Base-by-base conservation (phyloP, 1,140 invertebrate genomes). In the Eurosta solidaginis region DNA sequence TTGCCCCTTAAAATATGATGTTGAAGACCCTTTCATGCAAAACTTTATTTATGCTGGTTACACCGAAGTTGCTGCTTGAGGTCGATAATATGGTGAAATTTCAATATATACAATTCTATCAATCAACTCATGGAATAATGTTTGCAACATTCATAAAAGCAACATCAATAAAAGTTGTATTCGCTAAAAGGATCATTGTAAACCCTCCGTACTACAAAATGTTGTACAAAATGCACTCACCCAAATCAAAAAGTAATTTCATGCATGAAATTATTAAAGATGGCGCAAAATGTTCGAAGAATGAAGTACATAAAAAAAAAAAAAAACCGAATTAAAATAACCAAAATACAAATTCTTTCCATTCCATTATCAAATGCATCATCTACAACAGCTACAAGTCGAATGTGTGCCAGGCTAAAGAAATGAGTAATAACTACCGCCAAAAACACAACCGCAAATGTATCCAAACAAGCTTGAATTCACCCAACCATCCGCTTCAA, bases 261-360 rank as follows among this genome's bases (percentile, higher is more conserved):
- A 68, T 40, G 59, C 59, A 68, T 68, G 59, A 68, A 68, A 68
- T 68, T 68, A 20, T 59, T 33, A 68, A 68, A 68, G 59, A 68
- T 68, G 59, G 59, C 59, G 59, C 27, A 68, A 68, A 68, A 33
- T 68, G 59, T 40, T 17, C 59, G 40, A 40, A 49, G 4, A 7
- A 25, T 10, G n/a, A 40, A 68, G 59, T 40, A 40, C 22, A 17
- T 27, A 10, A 29, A 54, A 54, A 52, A 22, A 17, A 49, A 20
- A 7, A 12, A 54, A 0, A 54, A 29, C 3, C 22, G 29, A 2
- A 54, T 27, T 27, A 17, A 54, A 22, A 17, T n/a, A 68, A n/a
- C 33, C 33, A 9, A 40, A 29, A 68, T 4, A 9, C 29, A 42
- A 33, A 68, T 40, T 29, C 36, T 68, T 68, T 68, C 59, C 59